phyloP scores from a whole-genome alignment of 2,888 invertebrate genomes.

The Arenicola marina region DNA sequence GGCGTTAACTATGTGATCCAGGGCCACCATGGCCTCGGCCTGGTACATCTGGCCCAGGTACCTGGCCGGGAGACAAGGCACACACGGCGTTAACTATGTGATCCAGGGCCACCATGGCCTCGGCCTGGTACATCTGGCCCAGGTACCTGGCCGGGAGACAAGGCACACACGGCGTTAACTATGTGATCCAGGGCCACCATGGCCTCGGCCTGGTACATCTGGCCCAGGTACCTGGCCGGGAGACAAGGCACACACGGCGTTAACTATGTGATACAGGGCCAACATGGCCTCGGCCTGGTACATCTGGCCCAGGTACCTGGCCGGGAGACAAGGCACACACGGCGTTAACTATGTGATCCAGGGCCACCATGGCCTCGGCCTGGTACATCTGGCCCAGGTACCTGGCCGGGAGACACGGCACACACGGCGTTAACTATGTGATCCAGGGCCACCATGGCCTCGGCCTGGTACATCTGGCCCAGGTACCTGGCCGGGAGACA shows the following conservation, averaged over 20 bases:
- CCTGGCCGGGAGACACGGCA: constrained; percentile 70
- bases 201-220: constrained; percentile 88
- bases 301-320: too few relatives aligned
- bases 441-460: constrained; percentile 79
- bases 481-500: constrained; percentile 70
- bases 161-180: constrained; percentile 80
- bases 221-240: constrained; percentile 72
- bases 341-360: constrained; percentile 80
- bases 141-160: constrained; percentile 69
- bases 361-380: constrained; percentile 82
- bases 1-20: constrained; percentile 80
- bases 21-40: constrained; percentile 82
- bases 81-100: constrained; percentile 82
- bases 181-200: constrained; percentile 78
- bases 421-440: constrained; percentile 82
- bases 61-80: constrained; percentile 70
- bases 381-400: constrained; percentile 83
- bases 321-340: constrained; percentile 75
- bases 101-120: constrained; percentile 79
- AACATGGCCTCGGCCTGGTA: too few relatives aligned
- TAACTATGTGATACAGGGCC: too few relatives aligned
- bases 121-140: constrained; percentile 87
- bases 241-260: too few relatives aligned
- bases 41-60: constrained; percentile 83
- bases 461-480: constrained; percentile 87